These are phyloP conservation scores for Actenoides lindsayi DNA, from an alignment of 2,113 vertebrate genomes.

Conservation along the genomic window DNA sequence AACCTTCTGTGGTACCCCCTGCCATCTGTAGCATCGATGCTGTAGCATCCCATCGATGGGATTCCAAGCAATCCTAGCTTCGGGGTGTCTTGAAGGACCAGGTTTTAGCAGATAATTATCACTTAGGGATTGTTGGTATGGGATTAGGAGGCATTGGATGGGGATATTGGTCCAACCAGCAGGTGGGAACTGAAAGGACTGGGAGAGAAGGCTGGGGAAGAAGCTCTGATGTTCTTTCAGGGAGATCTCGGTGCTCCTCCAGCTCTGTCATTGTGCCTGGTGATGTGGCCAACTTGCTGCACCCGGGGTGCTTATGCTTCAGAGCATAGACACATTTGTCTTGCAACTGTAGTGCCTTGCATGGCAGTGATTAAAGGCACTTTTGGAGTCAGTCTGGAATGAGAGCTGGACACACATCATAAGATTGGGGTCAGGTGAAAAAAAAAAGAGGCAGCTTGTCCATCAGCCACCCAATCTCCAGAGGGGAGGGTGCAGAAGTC, in stretches of 20 bases:
- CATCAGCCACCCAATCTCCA: not conserved
- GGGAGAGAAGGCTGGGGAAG: not conserved
- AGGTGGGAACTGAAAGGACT: not conserved
- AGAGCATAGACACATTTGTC: not conserved
- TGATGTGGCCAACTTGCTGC: rapidly evolving
- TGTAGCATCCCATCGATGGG: not conserved
- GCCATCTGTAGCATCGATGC: not conserved
- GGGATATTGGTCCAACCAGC: not conserved
- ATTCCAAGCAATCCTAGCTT: not conserved
- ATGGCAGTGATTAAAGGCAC: not conserved
- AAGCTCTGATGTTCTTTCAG: not conserved
- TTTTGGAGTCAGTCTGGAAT: not conserved
- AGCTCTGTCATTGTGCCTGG: not conserved
- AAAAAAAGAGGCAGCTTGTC: not conserved
- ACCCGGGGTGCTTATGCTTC: not conserved
- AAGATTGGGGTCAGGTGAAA: too few relatives aligned
- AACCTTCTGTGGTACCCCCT: not conserved
- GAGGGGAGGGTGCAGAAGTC: not conserved
- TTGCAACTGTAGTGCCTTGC: not conserved
- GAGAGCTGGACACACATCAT: not conserved
- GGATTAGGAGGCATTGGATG: not conserved
- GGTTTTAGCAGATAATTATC: not conserved
- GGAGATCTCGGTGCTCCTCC: not conserved
- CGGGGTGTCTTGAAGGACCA: not conserved
- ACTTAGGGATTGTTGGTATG: rapidly evolving